Evolutionary conservation across 2,113 vertebrate species (phyloP).

Genomic region (Oreochromis aureus): DNA sequence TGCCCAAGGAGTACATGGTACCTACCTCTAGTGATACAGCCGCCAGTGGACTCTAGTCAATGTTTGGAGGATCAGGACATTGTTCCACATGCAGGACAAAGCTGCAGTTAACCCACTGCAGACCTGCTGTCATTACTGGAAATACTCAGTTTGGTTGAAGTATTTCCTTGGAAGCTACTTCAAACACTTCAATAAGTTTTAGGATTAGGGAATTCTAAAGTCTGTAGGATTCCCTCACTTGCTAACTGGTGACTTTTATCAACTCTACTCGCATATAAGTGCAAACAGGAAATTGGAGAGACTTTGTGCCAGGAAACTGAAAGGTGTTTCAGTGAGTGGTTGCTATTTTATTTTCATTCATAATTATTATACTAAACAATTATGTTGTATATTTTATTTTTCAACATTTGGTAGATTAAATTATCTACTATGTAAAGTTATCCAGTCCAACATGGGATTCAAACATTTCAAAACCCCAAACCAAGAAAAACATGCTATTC

Average conservation of each 20-base stretch:
- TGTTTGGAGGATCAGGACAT: background rate
- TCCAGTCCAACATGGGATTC: background rate
- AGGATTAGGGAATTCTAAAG: background rate
- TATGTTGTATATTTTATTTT: background rate
- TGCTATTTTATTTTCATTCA: background rate
- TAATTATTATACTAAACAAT: background rate
- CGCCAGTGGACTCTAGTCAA: accelerated
- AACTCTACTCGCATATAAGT: background rate
- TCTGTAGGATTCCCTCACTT: background rate
- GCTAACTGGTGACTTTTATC: background rate
- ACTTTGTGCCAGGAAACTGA: background rate
- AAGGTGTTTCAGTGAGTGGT: background rate
- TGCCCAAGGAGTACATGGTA: background rate
- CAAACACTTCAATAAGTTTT: background rate
- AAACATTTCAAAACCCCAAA: background rate
- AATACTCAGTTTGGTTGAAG: background rate
- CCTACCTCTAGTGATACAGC: background rate
- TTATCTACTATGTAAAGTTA: background rate
- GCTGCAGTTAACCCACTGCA: accelerated
- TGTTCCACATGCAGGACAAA: background rate
- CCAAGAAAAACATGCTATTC: background rate
- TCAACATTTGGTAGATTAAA: background rate
- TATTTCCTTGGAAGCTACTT: background rate
- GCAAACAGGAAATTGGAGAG: background rate
- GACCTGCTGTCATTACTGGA: background rate